Evolutionary conservation across 1,140 invertebrate genomes (phyloP).

Genomic region (Amyelois transitella): DNA sequence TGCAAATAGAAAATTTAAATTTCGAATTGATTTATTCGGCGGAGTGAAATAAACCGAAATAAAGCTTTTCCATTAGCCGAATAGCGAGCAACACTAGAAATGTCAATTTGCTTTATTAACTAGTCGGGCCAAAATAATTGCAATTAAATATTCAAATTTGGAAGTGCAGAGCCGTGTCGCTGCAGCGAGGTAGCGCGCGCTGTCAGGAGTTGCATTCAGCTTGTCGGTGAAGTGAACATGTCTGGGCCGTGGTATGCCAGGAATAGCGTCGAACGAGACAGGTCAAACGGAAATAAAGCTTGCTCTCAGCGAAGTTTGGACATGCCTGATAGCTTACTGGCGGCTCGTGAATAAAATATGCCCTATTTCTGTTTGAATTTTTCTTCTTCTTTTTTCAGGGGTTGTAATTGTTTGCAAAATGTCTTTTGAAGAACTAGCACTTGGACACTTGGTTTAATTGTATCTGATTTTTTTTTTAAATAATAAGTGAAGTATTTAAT

Average conservation of each 20-base stretch:
- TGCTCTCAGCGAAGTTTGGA: slow-evolving; percentile 62
- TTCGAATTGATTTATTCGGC: slow-evolving; percentile 27
- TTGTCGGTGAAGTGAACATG: slow-evolving; percentile 62
- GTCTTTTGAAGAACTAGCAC: too few species aligned
- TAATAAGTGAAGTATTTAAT: not conserved
- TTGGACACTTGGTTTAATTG: too few species aligned
- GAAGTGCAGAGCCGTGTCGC: slow-evolving; percentile 61
- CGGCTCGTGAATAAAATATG: slow-evolving; percentile 62
- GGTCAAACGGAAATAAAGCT: slow-evolving; percentile 69
- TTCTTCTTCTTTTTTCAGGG: slow-evolving; percentile 19
- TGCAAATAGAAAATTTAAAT: slow-evolving; percentile 35
- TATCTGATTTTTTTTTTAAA: slow-evolving; percentile 9
- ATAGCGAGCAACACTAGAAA: slow-evolving; percentile 20
- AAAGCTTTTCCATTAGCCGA: slow-evolving; percentile 26
- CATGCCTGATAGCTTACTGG: slow-evolving; percentile 57
- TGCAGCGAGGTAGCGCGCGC: slow-evolving; percentile 40
- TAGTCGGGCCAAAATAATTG: slow-evolving; percentile 45
- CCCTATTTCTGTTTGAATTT: slow-evolving; percentile 34
- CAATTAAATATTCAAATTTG: slow-evolving; percentile 65
- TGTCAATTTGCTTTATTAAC: slow-evolving; percentile 49
- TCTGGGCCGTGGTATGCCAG: slow-evolving; percentile 55
- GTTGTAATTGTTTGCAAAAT: not conserved
- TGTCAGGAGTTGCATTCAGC: slow-evolving; percentile 60
- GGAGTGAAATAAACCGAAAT: slow-evolving; percentile 17
- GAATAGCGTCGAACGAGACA: slow-evolving; percentile 62